These are phyloP conservation scores for Benitochromis conjunctus DNA, from an alignment of 2,113 vertebrate species.

Conservation along the genomic window DNA sequence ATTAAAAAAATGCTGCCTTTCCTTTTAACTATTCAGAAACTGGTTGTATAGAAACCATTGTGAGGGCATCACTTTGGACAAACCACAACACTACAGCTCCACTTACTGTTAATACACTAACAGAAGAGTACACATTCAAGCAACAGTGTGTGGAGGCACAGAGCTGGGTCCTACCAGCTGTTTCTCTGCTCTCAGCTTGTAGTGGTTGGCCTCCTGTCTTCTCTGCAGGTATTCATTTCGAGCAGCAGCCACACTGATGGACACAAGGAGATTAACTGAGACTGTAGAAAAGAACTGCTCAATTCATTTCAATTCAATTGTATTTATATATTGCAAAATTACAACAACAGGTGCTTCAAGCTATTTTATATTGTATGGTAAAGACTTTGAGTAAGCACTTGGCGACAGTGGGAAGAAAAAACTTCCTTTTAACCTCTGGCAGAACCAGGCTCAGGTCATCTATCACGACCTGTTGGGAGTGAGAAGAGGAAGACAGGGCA, in stretches of 20 bases:
- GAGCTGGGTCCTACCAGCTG: constrained; percentile 77
- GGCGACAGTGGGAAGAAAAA: fast-evolving
- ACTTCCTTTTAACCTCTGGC: neutral
- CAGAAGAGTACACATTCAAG: neutral
- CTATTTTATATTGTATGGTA: neutral
- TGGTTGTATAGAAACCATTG: no score
- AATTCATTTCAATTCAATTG: neutral
- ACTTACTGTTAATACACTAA: neutral
- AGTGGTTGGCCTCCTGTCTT: constrained; percentile 80
- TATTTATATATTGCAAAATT: neutral
- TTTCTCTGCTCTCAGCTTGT: constrained; percentile 89
- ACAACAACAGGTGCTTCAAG: neutral
- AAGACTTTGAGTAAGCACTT: neutral
- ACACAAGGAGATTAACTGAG: neutral
- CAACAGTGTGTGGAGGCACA: neutral
- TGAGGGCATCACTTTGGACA: neutral
- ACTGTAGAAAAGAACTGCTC: neutral
- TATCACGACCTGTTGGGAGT: neutral
- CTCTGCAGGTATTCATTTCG: constrained; percentile 83
- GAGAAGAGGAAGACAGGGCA: neutral
- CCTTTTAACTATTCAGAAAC: no score
- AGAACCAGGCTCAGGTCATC: neutral
- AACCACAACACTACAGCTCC: neutral
- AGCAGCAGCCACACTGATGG: constrained; percentile 71
- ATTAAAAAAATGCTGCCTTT: no score